Evolutionary conservation across 2,113 vertebrate species (phyloP), one percentile per base, ranked within the genome.

Genomic region (Prietella phreatophila): DNA sequence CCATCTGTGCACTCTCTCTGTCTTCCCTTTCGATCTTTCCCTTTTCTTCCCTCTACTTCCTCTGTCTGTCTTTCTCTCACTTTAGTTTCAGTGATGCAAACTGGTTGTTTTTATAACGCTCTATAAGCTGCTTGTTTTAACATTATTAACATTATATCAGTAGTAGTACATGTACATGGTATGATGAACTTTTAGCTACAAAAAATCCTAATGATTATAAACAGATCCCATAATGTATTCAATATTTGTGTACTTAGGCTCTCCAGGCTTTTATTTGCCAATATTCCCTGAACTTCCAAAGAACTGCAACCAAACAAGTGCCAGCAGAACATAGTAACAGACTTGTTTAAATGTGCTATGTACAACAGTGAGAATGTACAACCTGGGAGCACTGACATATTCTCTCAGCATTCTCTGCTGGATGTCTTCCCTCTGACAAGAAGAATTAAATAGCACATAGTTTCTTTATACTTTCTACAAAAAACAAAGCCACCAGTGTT

Each of bases 101-200:
- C 88, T 81, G 22, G 87, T 86, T 5, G 87, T 85, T 94, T 94
- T 93, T 93, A 94, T 94, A 94, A 92, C 86, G 88, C 90, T 93
- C 90, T 91, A 90, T 93, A 92, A 89, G 86, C 83, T 90, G 92
- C 91, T 93, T 93, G 92, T 93, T 94, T 94, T 94, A 94, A 94
- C 94, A 93, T 93, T 90, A 94, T 91, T 91, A 90, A 89, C 87
- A 91, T 91, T 92, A 90, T 88, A 82, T 19, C 56, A 61, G 33
- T 20, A 61, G 58, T 60, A 42, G 33, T 22, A 6, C 56, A 82
- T 42, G 58, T 42, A 3, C 56, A 27, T 25, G 20, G 80, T 25
- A 82, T 58, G 33, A 27, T 50, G 33, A 82, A 61, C 42, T 82
- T 42, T 10, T 6, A 42, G 80, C 7, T 33, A 42, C 33, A 39